These are phyloP conservation scores for Hoplias malabaricus DNA, from an alignment of 2,113 vertebrate species.

Conservation along the genomic window DNA sequence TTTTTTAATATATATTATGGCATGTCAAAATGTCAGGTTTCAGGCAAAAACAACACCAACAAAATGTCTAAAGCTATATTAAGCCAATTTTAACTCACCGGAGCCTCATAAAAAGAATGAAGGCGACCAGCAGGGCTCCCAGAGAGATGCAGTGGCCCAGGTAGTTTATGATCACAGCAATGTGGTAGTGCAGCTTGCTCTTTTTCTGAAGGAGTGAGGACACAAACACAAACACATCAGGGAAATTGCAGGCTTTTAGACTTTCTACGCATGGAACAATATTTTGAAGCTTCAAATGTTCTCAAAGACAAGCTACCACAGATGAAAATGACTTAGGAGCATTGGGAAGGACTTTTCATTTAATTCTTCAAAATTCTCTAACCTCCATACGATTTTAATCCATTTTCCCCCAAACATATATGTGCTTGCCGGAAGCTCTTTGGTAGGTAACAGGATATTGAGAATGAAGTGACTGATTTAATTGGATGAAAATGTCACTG, in stretches of 20 bases:
- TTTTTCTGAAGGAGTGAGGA: constrained; percentile 70
- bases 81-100: constrained; percentile 70
- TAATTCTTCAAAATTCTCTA: not conserved
- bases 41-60: too few species aligned
- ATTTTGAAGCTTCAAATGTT: not conserved
- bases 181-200: constrained; percentile 83
- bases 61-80: too few species aligned
- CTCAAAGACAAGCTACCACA: not conserved
- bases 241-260: constrained; percentile 6
- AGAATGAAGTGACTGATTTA: not conserved
- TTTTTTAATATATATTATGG: too few species aligned
- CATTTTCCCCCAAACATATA: too few species aligned
- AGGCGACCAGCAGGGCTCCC: constrained; percentile 81
- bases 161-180: constrained; percentile 85
- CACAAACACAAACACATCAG: constrained; percentile 22
- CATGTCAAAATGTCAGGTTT: too few species aligned
- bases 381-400: too few species aligned
- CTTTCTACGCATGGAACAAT: constrained; percentile 9
- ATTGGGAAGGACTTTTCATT: not conserved
- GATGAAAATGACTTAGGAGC: constrained; percentile 10
- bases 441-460: not conserved
- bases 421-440: not conserved
- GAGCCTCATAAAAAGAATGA: constrained; percentile 84
- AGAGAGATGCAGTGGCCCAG: constrained; percentile 86
- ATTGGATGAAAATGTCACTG: not conserved